Conservation (phyloP, 2,113 vertebrate genomes). For the cattle (Bos taurus) region ARS-UCD2.0 NC_037337.1:100104501-100105000, state of each 20-base stretch:
- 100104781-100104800: background rate
- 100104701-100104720: background rate
- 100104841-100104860: background rate
- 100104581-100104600: background rate
- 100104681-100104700: background rate
- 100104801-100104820: background rate
- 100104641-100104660: background rate
- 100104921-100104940: background rate
- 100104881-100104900: background rate
- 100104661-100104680: background rate
- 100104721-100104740: background rate
- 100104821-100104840: constrained; percentile 9
- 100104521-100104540: background rate
- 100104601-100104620: background rate
- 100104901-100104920: background rate
- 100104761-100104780: background rate
- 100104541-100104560: background rate
- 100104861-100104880: background rate
- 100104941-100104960: constrained; percentile 2
- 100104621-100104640: background rate
- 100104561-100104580: background rate
- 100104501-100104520: background rate
- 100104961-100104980: background rate
- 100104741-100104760: background rate
- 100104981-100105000: background rate